A percentile compares a stretch with the other conserved stretches of the same genome.
Conservation (phyloP, 2,888 invertebrate species). For the Leucophenga maculata region DNA sequence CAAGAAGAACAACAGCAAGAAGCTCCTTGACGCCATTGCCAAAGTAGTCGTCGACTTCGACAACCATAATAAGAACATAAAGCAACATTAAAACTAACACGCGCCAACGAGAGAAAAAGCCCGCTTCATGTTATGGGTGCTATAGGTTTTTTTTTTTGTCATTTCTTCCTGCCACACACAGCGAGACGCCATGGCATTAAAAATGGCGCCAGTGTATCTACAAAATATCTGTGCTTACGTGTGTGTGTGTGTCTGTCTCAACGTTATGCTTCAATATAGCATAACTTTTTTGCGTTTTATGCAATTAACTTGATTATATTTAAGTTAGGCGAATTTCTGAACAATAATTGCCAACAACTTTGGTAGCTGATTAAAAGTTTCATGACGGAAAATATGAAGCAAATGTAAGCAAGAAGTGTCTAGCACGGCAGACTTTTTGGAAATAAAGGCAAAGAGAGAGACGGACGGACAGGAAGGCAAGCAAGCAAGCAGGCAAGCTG, state of each 20-base stretch:
- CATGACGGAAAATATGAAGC: neutral
- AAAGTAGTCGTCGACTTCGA: neutral
- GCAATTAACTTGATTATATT: conserved; percentile 65
- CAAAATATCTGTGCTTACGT: neutral
- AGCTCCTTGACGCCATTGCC: neutral
- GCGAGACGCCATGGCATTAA: conserved; percentile 29
- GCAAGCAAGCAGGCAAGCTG: too few species aligned
- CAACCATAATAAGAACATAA: conserved; percentile 14
- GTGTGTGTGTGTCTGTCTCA: neutral
- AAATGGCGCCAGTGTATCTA: conserved; percentile 25
- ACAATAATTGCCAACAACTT: conserved; percentile 15
- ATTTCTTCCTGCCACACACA: neutral
- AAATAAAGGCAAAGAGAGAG: too few species aligned
- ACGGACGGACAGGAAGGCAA: too few species aligned
- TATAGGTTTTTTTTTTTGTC: too few species aligned
- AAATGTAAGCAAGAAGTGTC: neutral
- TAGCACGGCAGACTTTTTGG: neutral
- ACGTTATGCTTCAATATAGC: conserved; percentile 9
- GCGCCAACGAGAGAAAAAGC: neutral
- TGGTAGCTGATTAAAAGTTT: conserved; percentile 16
- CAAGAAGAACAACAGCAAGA: conserved; percentile 1
- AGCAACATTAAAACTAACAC: conserved; percentile 18
- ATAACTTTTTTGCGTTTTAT: conserved; percentile 44
- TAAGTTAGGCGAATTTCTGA: conserved; percentile 24
- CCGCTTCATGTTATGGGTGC: neutral